Percentiles rank a stretch among this genome's conserved stretches.
Evolutionary conservation across 2,113 vertebrate species (phyloP).

Genomic region (Pelodiscus sinensis): DNA sequence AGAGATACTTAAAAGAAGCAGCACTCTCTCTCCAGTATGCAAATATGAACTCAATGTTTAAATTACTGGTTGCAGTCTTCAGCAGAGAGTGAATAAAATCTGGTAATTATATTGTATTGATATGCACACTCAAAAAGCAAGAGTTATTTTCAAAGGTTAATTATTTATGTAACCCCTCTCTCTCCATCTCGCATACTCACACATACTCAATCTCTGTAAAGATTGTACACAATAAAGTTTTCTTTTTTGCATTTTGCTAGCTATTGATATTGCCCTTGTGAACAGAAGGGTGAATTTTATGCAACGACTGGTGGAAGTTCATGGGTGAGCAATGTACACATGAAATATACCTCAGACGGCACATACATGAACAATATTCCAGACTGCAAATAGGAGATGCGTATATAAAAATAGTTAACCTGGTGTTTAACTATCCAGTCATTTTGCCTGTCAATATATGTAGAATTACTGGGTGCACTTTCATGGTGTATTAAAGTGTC

Average conservation of each 20-base stretch:
- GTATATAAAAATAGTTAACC: background rate
- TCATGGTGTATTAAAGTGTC: background rate
- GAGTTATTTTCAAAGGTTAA: conserved; percentile 80
- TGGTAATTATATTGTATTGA: conserved; percentile 74
- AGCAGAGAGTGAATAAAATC: conserved; percentile 71
- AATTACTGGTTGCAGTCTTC: conserved; percentile 68
- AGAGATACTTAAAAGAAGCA: conserved; percentile 29
- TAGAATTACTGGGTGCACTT: background rate
- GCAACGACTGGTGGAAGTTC: background rate
- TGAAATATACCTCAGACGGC: background rate
- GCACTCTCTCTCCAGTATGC: conserved; percentile 35
- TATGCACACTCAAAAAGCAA: conserved; percentile 63
- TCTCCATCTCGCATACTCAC: conserved; percentile 55
- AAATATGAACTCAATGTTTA: conserved; percentile 69
- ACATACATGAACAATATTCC: background rate
- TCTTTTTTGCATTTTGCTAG: background rate
- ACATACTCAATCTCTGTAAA: conserved; percentile 38
- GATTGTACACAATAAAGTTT: background rate
- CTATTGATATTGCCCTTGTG: background rate
- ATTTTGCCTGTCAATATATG: background rate
- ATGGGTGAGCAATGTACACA: background rate
- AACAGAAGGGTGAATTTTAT: background rate
- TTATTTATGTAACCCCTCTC: conserved; percentile 77
- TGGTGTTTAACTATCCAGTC: background rate
- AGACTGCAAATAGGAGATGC: background rate